These are phyloP conservation scores for Timema cristinae DNA, from an alignment of 2,888 invertebrate species.

Conservation along the genomic window DNA sequence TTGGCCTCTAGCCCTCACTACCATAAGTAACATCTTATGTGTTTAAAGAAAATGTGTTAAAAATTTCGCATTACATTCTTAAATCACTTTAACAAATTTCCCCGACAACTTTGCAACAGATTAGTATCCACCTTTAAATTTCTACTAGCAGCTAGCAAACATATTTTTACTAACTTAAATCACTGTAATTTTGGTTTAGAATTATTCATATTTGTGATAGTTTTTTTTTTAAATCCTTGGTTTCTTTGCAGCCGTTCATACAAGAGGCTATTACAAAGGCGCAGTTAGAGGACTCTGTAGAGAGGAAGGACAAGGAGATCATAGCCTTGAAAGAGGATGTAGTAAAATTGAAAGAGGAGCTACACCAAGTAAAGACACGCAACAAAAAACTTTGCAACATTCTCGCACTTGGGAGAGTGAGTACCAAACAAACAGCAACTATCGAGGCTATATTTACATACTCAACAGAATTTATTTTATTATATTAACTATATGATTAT, in stretches of 20 bases:
- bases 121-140: too few species aligned
- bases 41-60: too few species aligned
- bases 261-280: constrained; percentile 54
- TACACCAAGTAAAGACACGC: constrained; percentile 62
- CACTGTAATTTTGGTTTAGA: not conserved
- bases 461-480: too few species aligned
- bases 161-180: not conserved
- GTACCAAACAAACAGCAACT: constrained; percentile 38
- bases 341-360: constrained; percentile 54
- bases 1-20: too few species aligned
- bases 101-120: too few species aligned
- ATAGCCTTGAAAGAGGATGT: constrained; percentile 51
- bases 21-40: too few species aligned
- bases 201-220: constrained; percentile 1
- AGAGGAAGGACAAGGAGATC: constrained; percentile 58
- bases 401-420: constrained; percentile 69
- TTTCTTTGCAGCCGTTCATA: constrained; percentile 45
- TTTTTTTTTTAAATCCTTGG: constrained; percentile 19
- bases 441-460: too few species aligned
- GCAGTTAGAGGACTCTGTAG: constrained; percentile 58
- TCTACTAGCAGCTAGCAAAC: too few species aligned
- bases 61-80: too few species aligned
- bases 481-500: too few species aligned
- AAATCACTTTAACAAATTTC: too few species aligned
- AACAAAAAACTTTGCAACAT: constrained; percentile 68